phyloP scores from a whole-genome alignment of 2,113 vertebrate species.

The Nothocercus julius region DNA sequence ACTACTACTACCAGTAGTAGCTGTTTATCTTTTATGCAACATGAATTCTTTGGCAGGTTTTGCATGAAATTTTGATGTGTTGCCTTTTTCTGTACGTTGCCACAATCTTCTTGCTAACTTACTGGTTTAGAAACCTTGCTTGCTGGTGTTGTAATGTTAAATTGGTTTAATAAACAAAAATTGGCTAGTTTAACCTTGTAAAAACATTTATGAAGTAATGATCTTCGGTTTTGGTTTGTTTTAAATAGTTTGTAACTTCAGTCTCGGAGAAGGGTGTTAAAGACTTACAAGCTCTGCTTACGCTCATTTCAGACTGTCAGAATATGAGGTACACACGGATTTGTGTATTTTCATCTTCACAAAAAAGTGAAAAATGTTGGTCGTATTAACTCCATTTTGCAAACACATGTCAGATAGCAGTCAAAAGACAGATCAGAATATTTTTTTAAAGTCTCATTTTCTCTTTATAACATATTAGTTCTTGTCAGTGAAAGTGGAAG shows the following conservation, averaged over 20 bases:
- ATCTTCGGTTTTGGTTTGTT: neutral
- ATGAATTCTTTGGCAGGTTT: constrained; percentile 27
- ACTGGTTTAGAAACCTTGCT: constrained; percentile 38
- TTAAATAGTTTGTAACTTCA: neutral
- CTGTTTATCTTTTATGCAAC: constrained; percentile 11
- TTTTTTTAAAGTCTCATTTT: neutral
- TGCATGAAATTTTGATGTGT: neutral
- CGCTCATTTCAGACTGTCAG: neutral
- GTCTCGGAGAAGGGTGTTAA: neutral
- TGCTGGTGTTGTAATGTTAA: constrained; percentile 21
- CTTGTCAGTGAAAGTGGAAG: neutral
- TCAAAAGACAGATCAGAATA: neutral
- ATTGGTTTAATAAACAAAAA: constrained; percentile 55
- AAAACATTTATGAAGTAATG: neutral
- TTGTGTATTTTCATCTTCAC: neutral
- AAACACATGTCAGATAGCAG: neutral
- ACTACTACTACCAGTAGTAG: neutral
- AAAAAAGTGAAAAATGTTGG: neutral
- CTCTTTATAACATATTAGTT: neutral
- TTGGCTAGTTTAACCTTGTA: neutral
- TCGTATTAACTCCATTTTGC: neutral
- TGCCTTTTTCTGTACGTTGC: neutral
- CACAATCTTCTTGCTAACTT: constrained; percentile 4
- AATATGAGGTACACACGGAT: neutral
- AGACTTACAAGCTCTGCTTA: neutral